Evolutionary conservation across 2,888 invertebrate species (phyloP).

Genomic region (Drosophila imparisetae): DNA sequence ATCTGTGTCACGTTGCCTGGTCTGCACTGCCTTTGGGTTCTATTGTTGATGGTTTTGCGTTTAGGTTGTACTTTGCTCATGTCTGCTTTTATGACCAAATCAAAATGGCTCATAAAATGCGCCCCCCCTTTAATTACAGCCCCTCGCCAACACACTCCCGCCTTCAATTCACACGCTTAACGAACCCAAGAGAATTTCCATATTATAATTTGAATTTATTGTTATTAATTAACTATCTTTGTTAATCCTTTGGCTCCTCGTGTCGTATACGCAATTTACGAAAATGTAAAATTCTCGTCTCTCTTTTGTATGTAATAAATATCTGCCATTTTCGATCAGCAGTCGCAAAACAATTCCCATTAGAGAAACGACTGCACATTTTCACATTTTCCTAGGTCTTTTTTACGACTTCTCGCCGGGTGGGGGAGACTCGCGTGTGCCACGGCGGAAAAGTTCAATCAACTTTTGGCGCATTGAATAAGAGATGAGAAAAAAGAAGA

Average conservation of each 20-base stretch:
- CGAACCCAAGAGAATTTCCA: slow-evolving; percentile 13
- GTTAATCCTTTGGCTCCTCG: neutral
- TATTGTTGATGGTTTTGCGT: slow-evolving; percentile 20
- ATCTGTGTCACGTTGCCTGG: slow-evolving; percentile 34
- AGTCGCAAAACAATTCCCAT: slow-evolving; percentile 2
- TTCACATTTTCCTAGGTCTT: slow-evolving; percentile 1
- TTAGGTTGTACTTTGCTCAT: slow-evolving; percentile 28
- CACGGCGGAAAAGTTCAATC: slow-evolving; percentile 43
- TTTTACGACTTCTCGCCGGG: neutral
- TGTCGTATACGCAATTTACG: slow-evolving; percentile 31
- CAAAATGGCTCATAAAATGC: slow-evolving; percentile 35
- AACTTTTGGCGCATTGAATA: slow-evolving; percentile 35
- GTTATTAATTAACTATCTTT: neutral
- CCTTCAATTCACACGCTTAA: slow-evolving; percentile 43
- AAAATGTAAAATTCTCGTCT: neutral
- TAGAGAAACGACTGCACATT: slow-evolving; percentile 4
- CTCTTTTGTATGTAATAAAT: neutral
- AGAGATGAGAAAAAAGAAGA: neutral
- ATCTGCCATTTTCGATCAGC: neutral
- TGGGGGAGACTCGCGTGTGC: slow-evolving; percentile 6
- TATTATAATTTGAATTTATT: slow-evolving; percentile 11
- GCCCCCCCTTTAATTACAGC: neutral
- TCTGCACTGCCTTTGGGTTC: slow-evolving; percentile 1
- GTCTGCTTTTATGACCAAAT: slow-evolving; percentile 48
- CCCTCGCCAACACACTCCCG: neutral